phyloP scores from a whole-genome alignment of 2,797 vertebrate species.

The Poecilia velifera region DNA sequence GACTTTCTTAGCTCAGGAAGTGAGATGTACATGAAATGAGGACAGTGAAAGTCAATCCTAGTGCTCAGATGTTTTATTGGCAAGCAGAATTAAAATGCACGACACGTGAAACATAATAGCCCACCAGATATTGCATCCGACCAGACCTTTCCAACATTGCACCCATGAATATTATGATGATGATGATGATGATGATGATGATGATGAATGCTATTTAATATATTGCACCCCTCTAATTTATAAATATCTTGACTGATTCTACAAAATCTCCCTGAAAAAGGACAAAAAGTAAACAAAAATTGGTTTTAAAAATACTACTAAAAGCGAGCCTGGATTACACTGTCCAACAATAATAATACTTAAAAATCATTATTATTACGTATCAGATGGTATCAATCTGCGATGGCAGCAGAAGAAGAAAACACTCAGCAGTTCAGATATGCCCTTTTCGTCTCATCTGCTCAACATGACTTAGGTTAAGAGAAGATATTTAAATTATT shows the following conservation, averaged over 20 bases:
- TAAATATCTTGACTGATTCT: background rate
- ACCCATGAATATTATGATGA: background rate
- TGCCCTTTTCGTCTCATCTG: constrained; percentile 26
- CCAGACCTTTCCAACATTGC: background rate
- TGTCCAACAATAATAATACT: background rate
- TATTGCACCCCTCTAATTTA: background rate
- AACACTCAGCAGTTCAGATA: constrained; percentile 14
- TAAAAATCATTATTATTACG: background rate
- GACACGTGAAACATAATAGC: background rate
- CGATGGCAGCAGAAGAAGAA: constrained; percentile 28
- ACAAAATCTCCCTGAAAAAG: too few relatives aligned
- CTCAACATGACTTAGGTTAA: constrained; percentile 11
- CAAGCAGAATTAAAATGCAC: background rate
- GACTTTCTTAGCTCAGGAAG: background rate
- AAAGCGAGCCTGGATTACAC: background rate
- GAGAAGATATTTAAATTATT: constrained; percentile 28
- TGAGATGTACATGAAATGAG: background rate
- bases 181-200: background rate
- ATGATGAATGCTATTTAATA: background rate
- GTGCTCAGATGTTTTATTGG: background rate
- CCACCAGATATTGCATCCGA: background rate
- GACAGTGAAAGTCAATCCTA: background rate
- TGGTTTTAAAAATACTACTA: background rate
- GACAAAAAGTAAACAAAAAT: too few relatives aligned
- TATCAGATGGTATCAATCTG: background rate